Base-by-base conservation (phyloP, 2,888 invertebrate species). In the Eupithecia exiguata region DNA sequence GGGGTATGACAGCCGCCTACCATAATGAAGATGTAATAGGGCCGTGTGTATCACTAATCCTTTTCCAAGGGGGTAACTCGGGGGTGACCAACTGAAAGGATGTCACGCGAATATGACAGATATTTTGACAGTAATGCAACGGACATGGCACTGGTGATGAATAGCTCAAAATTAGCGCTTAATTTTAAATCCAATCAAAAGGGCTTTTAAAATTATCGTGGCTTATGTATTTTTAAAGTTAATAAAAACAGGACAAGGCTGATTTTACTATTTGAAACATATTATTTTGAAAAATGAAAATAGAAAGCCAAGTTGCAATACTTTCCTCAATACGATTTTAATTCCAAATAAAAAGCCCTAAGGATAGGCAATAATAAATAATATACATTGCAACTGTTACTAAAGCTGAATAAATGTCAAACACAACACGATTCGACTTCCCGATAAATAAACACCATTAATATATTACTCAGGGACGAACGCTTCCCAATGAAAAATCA, bases 41-140 rank as follows among this genome's bases (percentile, higher is more conserved):
- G 93, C 89, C 84, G 88, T 85, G 86, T 82, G 84, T 84, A 86
- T 86, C 86, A 80, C 86, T 94, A 94, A 94, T 94, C 94, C 93
- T 91, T 88, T 89, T 80, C 87, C 84, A 87, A 91, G 92, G 91
- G 92, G 36, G 63, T 63, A n/a, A 10, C 16, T 63, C n/a, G 18
- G 63, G 93, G 93, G 93, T 92, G 92, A 87, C 88, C 84, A 86
- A 79, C 84, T 94, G 89, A 93, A 93, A 93, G 86, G 93, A 93
- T 93, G 93, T 94, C 94, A 93, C 87, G 84, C 85, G 85, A 91
- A 92, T 91, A 93, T 94, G 94, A 94, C 93, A 94, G 93, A 88
- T 94, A 94, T 94, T 93, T 92, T 94, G 94, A 94, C 94, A 94
- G 87, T 92, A 93, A 93, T 92, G 92, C 94, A 93, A 92, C 92